Base-by-base conservation (phyloP, 2,113 vertebrate genomes). In the Chionis minor region DNA sequence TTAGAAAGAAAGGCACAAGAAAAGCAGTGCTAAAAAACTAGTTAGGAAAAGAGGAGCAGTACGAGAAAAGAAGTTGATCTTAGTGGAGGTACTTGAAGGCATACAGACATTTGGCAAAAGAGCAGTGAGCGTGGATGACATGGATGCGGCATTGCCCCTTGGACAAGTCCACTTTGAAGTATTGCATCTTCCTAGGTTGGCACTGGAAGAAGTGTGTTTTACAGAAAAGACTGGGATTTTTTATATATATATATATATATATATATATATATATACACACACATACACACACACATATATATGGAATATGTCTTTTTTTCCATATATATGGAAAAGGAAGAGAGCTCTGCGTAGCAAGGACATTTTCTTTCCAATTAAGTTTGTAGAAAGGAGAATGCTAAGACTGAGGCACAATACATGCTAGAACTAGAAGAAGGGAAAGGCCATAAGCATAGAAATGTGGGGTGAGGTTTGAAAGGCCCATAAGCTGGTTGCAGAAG, bases 1-100 rank as follows among this genome's bases (percentile, higher is more conserved):
- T 63, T 88, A 90, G 63, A 89, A 91, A 92, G 80, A 81, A 91
- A 92, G 59, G 80, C 32, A 40, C 13, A 78, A 78, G 59, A 88
- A 77, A 86, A 94, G 33, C n/a, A 21, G 19, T 84, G 26, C 59
- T 94, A 33, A 83, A 90, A 84, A 55, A 59, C 27, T 38, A 70
- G 32, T 23, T 55, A 45, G 42, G 69, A 58, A 78, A 58, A 92
- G 59, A 74, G 33, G 38, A 88, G 23, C 56, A 59, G 28, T 20
- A 55, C 67, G 70, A 63, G 47, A 88, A 95, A 88, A 80, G 38
- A 67, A 21, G 24, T 28, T 84, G 71, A 38, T 86, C 55, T 88
- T 65, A 32, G 67, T 73, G 55, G 42, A 47, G 32, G 7, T 16
- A 17, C 38, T 78, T 95, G 28, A 73, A 94, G 40, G 51, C 73